Conservation (phyloP, 2,888 invertebrate species). For the Tenthredo amoena region DNA sequence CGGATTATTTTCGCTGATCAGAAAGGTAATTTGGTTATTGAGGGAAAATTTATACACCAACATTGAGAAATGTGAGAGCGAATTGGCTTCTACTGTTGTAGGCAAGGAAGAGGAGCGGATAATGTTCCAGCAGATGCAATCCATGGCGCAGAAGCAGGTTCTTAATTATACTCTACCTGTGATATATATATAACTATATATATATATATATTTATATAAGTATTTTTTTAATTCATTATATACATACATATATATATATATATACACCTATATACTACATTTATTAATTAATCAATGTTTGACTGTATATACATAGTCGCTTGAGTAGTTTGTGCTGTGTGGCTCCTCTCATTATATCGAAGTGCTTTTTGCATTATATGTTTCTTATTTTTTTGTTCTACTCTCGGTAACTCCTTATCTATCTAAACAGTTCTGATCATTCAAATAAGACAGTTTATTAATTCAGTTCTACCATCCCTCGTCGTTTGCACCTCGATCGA, state of each 20-base stretch:
- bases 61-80: slow-evolving; percentile 39
- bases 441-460: not conserved
- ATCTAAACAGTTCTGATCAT: not conserved
- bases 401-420: not conserved
- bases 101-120: slow-evolving; percentile 97
- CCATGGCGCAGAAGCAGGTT: slow-evolving; percentile 98
- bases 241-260: slow-evolving; percentile 42
- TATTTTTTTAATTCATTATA: slow-evolving; percentile 33
- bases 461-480: not conserved
- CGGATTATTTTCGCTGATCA: too few relatives aligned
- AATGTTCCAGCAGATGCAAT: slow-evolving; percentile 98
- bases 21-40: too few relatives aligned
- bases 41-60: too few relatives aligned
- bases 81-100: slow-evolving; percentile 80
- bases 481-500: slow-evolving; percentile 1
- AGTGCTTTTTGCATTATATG: slow-evolving; percentile 22
- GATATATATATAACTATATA: slow-evolving; percentile 58
- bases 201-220: slow-evolving; percentile 41
- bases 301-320: slow-evolving; percentile 61
- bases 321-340: slow-evolving; percentile 62
- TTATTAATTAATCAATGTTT: slow-evolving; percentile 55
- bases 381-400: not conserved
- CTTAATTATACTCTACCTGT: slow-evolving; percentile 76
- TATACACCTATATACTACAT: slow-evolving; percentile 56
- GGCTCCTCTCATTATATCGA: slow-evolving; percentile 57